phyloP scores from a whole-genome alignment of 2,888 invertebrate species.

The Eristalis pertinax region DNA sequence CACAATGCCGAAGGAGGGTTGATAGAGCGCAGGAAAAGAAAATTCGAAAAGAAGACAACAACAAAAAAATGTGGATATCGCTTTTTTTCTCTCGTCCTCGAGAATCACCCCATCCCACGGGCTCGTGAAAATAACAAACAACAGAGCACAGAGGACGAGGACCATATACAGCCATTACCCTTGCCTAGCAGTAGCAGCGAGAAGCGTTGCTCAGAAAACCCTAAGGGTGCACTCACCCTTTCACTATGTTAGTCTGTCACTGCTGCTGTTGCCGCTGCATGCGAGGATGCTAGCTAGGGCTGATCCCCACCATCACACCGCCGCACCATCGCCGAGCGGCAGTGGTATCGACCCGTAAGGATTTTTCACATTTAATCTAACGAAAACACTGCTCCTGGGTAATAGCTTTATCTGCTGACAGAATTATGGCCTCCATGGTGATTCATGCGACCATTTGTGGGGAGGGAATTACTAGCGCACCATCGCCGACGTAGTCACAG shows the following conservation, averaged over 20 bases:
- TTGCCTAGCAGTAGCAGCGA: conserved; percentile 14
- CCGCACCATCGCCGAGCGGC: not conserved
- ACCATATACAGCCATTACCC: conserved; percentile 66
- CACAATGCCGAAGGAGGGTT: conserved; percentile 42
- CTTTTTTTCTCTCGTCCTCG: conserved; percentile 42
- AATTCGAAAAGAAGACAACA: conserved; percentile 23
- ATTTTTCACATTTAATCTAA: conserved; percentile 74
- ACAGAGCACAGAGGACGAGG: conserved; percentile 24
- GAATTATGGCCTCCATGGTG: conserved; percentile 79
- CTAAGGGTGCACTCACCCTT: conserved; percentile 65
- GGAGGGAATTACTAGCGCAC: conserved; percentile 66
- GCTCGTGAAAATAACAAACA: conserved; percentile 64
- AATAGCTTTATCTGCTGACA: conserved; percentile 81
- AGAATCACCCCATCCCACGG: conserved; percentile 53
- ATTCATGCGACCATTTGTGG: conserved; percentile 77
- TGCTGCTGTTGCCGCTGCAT: conserved; percentile 53
- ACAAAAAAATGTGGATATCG: conserved; percentile 63
- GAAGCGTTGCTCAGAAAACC: conserved; percentile 38
- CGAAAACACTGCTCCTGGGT: conserved; percentile 75
- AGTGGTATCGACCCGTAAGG: conserved; percentile 54
- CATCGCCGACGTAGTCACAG: conserved; percentile 46
- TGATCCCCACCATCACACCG: not conserved
- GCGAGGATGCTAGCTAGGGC: conserved; percentile 46
- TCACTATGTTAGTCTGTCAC: conserved; percentile 41
- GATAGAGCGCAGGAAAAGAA: conserved; percentile 49